These are phyloP conservation scores for Limonius californicus DNA, from an alignment of 1,140 invertebrate genomes.

Conservation along the genomic window DNA sequence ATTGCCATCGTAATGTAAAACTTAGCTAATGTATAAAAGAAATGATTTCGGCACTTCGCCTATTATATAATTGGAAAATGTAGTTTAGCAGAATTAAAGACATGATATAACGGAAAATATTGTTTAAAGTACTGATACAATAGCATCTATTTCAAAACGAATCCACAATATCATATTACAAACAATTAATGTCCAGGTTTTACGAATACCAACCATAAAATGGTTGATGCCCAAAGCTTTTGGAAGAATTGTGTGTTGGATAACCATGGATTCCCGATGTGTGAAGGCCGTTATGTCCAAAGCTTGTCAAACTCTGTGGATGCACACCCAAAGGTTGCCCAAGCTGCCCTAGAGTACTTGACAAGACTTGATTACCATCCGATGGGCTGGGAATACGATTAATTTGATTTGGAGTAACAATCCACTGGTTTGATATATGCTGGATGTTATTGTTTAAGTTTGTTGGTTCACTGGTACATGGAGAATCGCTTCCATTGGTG, in stretches of 20 bases:
- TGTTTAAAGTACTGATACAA: too few relatives aligned
- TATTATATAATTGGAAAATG: too few relatives aligned
- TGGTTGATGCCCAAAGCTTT: slow-evolving; percentile 38
- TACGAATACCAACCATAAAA: slow-evolving; percentile 38
- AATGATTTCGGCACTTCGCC: too few relatives aligned
- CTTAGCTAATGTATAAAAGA: too few relatives aligned
- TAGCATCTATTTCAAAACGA: too few relatives aligned
- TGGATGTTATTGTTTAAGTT: slow-evolving; percentile 23
- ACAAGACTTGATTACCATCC: slow-evolving; percentile 23
- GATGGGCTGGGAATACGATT: slow-evolving; percentile 33
- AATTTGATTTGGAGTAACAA: slow-evolving; percentile 26
- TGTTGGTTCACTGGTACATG: slow-evolving; percentile 19
- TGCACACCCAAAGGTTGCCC: slow-evolving; percentile 30
- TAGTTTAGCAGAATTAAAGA: too few relatives aligned
- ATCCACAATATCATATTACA: too few relatives aligned
- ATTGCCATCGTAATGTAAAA: too few relatives aligned
- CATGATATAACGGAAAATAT: too few relatives aligned
- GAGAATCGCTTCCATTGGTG: slow-evolving; percentile 31
- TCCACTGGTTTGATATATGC: slow-evolving; percentile 27
- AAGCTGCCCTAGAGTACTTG: slow-evolving; percentile 28
- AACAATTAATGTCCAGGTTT: too few relatives aligned
- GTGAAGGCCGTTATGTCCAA: slow-evolving; percentile 35
- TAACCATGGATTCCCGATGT: slow-evolving; percentile 31
- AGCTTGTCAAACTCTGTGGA: slow-evolving; percentile 29
- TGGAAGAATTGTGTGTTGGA: slow-evolving; percentile 29